phyloP scores from a whole-genome alignment of 2,113 vertebrate genomes.

The Chiloscyllium plagiosum region DNA sequence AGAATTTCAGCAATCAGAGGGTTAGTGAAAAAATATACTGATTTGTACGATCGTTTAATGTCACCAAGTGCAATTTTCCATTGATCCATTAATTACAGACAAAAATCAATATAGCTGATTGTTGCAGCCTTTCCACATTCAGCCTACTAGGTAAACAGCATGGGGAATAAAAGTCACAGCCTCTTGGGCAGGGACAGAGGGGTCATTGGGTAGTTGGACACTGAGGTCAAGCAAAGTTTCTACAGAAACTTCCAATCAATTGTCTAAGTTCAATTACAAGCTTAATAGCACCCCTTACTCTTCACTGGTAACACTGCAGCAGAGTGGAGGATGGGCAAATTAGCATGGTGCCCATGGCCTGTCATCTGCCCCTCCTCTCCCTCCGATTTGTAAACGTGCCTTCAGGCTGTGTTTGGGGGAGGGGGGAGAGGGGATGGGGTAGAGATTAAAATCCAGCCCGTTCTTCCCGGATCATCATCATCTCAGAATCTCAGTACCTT shows the following conservation, averaged over 20 bases:
- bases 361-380: no score
- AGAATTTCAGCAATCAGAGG: neutral
- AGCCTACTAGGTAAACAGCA: neutral
- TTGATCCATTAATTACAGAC: neutral
- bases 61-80: neutral
- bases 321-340: no score
- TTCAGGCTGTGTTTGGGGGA: no score
- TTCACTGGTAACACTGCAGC: no score
- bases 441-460: no score
- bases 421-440: no score
- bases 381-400: no score
- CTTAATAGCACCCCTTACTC: neutral
- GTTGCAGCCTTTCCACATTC: neutral
- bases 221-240: neutral
- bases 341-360: no score
- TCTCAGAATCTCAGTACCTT: neutral
- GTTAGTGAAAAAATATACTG: neutral
- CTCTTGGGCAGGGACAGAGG: neutral
- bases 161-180: neutral
- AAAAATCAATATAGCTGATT: neutral
- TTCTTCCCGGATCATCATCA: no score
- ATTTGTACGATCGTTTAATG: neutral
- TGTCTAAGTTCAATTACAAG: neutral
- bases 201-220: no score
- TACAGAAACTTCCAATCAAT: neutral